phyloP scores from a whole-genome alignment of 1,140 invertebrate species.

The Drosophila simulans region DNA sequence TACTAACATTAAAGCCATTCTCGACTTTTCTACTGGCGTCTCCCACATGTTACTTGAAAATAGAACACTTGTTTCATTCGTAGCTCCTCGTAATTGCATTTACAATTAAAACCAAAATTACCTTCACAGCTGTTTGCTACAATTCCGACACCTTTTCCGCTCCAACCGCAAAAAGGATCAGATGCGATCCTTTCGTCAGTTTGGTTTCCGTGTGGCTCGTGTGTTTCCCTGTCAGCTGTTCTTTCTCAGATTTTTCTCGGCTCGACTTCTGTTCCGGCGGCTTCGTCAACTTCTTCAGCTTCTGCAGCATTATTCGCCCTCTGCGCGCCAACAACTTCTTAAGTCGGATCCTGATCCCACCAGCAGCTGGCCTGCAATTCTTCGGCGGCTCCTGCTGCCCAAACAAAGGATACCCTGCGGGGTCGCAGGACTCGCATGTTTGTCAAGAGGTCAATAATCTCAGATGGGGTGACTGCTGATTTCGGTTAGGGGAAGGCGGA shows the following conservation, averaged over 20 bases:
- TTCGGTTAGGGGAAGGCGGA: neutral
- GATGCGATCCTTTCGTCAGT: conserved; percentile 27
- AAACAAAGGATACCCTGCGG: conserved; percentile 38
- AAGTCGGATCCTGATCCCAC: conserved; percentile 37
- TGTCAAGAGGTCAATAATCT: conserved; percentile 77
- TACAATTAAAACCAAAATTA: conserved; percentile 50
- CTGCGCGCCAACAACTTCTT: conserved; percentile 58
- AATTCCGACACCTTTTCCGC: conserved; percentile 65
- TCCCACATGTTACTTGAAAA: conserved; percentile 35
- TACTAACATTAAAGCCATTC: neutral
- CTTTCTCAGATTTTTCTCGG: conserved; percentile 56
- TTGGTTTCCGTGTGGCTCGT: conserved; percentile 47
- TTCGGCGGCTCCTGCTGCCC: conserved; percentile 18
- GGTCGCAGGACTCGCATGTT: conserved; percentile 47
- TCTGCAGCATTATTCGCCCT: conserved; percentile 14
- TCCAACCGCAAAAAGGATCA: conserved; percentile 59
- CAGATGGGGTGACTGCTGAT: conserved; percentile 52
- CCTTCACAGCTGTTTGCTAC: conserved; percentile 52
- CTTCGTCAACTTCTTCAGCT: conserved; percentile 1
- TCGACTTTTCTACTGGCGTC: conserved; percentile 28
- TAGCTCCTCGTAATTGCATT: conserved; percentile 45
- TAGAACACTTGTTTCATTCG: conserved; percentile 29
- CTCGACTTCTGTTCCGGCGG: conserved; percentile 35
- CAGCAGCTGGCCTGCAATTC: conserved; percentile 33
- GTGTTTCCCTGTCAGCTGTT: conserved; percentile 70